phyloP scores from a whole-genome alignment of 2,113 vertebrate genomes.

The Anolis carolinensis region DNA sequence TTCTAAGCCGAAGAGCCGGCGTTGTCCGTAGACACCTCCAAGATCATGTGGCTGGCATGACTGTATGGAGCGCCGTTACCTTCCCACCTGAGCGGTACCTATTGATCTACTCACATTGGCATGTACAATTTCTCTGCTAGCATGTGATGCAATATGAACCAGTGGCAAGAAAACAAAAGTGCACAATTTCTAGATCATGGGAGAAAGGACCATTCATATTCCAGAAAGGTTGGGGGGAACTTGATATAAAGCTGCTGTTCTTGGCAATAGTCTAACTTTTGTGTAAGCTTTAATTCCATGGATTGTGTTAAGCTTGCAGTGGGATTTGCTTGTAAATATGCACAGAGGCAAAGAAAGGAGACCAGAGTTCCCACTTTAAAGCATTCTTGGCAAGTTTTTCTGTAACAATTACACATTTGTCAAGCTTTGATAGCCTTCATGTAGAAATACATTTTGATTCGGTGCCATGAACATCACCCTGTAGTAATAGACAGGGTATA shows the following conservation, averaged over 20 bases:
- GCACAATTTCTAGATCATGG: neutral
- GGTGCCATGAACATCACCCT: neutral
- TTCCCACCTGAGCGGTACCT: too few species aligned
- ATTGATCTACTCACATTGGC: too few species aligned
- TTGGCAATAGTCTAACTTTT: neutral
- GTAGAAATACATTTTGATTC: neutral
- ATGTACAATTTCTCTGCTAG: too few species aligned
- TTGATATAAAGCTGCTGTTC: neutral
- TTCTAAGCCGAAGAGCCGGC: too few species aligned
- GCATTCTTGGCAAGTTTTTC: neutral
- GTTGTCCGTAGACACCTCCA: too few species aligned
- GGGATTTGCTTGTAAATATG: neutral
- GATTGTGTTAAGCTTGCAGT: neutral
- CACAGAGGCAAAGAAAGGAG: neutral
- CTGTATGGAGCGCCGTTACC: too few species aligned
- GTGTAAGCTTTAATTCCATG: neutral
- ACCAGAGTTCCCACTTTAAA: neutral
- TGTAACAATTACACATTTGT: neutral
- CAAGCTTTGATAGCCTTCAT: neutral
- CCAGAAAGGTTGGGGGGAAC: neutral
- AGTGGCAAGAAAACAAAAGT: neutral
- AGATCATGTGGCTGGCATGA: too few species aligned
- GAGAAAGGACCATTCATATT: neutral
- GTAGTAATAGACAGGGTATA: rapidly evolving
- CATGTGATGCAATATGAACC: too few species aligned